These are phyloP conservation scores for Orchesella flavescens DNA, from an alignment of 2,888 invertebrate species.

Conservation along the genomic window DNA sequence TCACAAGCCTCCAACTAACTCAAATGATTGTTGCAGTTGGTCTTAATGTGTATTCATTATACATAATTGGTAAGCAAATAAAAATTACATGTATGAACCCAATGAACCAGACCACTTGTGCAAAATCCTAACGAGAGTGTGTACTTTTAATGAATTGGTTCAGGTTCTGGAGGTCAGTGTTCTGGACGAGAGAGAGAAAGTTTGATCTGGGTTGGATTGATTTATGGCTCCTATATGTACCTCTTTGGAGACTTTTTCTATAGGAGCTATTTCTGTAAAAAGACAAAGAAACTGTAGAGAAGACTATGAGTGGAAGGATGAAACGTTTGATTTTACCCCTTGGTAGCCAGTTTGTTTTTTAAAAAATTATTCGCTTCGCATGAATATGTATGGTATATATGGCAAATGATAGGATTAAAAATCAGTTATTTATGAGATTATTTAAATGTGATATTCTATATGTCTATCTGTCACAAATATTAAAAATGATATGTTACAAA, in stretches of 20 bases:
- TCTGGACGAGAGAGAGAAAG: conserved; percentile 46
- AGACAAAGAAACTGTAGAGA: conserved; percentile 24
- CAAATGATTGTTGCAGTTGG: conserved; percentile 95
- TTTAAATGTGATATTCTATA: too few species aligned
- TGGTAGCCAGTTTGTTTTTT: background rate
- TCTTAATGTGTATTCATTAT: conserved; percentile 91
- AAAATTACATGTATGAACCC: too few species aligned
- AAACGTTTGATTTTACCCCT: background rate
- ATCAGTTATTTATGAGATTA: too few species aligned
- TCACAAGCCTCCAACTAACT: conserved; percentile 89
- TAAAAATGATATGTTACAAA: too few species aligned
- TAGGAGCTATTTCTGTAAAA: conserved; percentile 45
- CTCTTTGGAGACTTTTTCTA: conserved; percentile 58
- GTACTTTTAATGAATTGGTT: background rate
- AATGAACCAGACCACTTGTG: too few species aligned
- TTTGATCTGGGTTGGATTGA: conserved; percentile 27
- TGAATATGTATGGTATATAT: too few species aligned
- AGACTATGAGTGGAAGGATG: background rate
- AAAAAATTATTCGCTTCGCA: too few species aligned
- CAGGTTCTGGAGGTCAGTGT: conserved; percentile 39
- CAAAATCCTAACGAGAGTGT: too few species aligned
- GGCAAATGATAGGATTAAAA: too few species aligned
- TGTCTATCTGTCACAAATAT: too few species aligned
- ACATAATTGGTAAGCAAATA: conserved; percentile 73
- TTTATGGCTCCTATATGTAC: conserved; percentile 53